Percentiles rank a stretch among this genome's conserved stretches.
Conservation (phyloP, 2,797 vertebrate species). For the Anniella stebbinsi region DNA sequence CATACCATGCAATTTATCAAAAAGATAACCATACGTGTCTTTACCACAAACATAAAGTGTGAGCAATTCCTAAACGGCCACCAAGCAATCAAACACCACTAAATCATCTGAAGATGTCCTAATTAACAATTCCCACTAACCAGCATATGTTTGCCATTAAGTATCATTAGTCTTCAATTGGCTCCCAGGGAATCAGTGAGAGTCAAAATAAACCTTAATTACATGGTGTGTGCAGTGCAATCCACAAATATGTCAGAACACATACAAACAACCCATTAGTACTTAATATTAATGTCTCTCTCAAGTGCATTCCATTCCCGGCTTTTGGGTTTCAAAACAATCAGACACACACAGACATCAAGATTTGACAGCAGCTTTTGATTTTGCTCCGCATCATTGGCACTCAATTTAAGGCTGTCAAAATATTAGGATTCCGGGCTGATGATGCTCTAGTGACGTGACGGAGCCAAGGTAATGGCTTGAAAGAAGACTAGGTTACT, state of each 20-base stretch:
- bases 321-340: not conserved
- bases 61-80: not conserved
- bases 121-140: constrained; percentile 28
- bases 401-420: constrained; percentile 8
- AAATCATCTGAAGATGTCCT: constrained; percentile 15
- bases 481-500: not conserved
- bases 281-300: not conserved
- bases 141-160: not conserved
- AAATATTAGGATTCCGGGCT: constrained; percentile 10
- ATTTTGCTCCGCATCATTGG: not conserved
- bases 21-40: not conserved
- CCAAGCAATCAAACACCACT: not conserved
- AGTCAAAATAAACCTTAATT: constrained; percentile 2
- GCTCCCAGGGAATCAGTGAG: not conserved
- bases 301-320: not conserved
- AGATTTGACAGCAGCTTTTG: not conserved
- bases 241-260: constrained; percentile 1
- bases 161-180: constrained; percentile 18
- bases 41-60: not conserved
- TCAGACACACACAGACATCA: not conserved
- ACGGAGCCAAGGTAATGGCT: not conserved
- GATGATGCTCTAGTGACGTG: not conserved
- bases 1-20: not conserved
- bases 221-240: not conserved
- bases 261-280: not conserved